phyloP scores from a whole-genome alignment of 1,140 invertebrate genomes.

The Drosophila nikananu region DNA sequence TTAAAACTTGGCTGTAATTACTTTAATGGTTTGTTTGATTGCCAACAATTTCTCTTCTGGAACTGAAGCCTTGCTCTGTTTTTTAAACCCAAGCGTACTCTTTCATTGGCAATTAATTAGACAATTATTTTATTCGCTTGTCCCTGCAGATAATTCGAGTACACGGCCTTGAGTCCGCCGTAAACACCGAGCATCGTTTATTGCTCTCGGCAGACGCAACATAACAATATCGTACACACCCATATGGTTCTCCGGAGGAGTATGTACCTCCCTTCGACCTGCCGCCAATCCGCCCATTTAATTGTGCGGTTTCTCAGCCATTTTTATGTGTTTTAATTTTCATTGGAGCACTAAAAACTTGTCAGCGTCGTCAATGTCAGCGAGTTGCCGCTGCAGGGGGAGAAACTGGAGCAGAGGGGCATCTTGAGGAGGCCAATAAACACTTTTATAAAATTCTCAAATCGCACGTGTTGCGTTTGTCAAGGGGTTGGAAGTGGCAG shows the following conservation, averaged over 20 bases:
- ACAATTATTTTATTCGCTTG: slow-evolving; percentile 7
- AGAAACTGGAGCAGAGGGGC: slow-evolving; percentile 28
- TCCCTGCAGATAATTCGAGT: slow-evolving; percentile 16
- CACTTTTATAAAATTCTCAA: slow-evolving; percentile 80
- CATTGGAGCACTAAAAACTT: slow-evolving; percentile 73
- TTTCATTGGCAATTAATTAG: slow-evolving; percentile 6
- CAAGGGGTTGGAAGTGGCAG: slow-evolving; percentile 70
- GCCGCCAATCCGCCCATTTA: slow-evolving; percentile 54
- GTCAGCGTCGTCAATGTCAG: slow-evolving; percentile 69
- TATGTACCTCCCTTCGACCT: background rate
- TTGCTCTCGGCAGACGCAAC: slow-evolving; percentile 15
- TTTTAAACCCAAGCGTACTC: background rate
- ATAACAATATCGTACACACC: slow-evolving; percentile 35
- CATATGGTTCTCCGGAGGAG: slow-evolving; percentile 20
- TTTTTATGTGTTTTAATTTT: slow-evolving; percentile 78
- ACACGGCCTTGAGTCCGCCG: slow-evolving; percentile 32
- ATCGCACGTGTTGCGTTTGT: slow-evolving; percentile 79
- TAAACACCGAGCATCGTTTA: slow-evolving; percentile 37
- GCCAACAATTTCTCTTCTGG: background rate
- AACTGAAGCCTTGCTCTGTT: no score
- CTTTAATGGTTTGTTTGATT: background rate
- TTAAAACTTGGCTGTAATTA: background rate
- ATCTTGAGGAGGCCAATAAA: slow-evolving; percentile 68
- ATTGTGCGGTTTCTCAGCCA: slow-evolving; percentile 71
- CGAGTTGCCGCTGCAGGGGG: slow-evolving; percentile 21